Evolutionary conservation across 2,797 vertebrate species (phyloP).

Genomic region (Knipowitschia caucasica): DNA sequence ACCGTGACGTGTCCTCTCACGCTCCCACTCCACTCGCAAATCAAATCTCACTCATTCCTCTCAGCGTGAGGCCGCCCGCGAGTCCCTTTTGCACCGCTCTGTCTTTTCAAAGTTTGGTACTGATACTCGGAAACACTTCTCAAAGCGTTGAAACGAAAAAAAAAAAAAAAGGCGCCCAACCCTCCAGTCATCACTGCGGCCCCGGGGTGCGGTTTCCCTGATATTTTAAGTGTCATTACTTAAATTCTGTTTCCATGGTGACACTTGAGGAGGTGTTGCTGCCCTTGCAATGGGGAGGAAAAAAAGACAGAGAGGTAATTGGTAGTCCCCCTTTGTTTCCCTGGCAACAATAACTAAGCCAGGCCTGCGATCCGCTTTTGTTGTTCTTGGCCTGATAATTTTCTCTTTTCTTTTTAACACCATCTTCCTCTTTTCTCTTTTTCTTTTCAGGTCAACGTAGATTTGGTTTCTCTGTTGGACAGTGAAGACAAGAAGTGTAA

Average conservation of each 20-base stretch:
- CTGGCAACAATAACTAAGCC: constrained; percentile 77
- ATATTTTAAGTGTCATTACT: constrained; percentile 73
- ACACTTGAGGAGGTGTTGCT: constrained; percentile 73
- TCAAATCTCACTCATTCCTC: constrained; percentile 7
- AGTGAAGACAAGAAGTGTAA: constrained; percentile 98
- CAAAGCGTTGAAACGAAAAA: too few species aligned
- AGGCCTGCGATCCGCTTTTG: constrained; percentile 32
- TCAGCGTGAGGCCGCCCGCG: neutral
- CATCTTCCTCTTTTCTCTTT: neutral
- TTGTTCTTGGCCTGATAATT: constrained; percentile 25
- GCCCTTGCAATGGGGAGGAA: constrained; percentile 66
- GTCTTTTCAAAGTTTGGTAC: constrained; percentile 31
- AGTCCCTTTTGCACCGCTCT: constrained; percentile 6
- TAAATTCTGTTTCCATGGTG: constrained; percentile 79
- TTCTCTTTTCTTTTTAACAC: neutral
- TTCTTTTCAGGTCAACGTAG: constrained; percentile 86
- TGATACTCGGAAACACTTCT: too few species aligned
- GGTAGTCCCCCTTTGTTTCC: constrained; percentile 76
- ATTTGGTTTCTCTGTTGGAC: constrained; percentile 92
- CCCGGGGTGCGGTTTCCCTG: constrained; percentile 39
- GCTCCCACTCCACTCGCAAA: constrained; percentile 28
- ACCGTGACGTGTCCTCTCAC: constrained; percentile 27
- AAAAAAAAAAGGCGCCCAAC: constrained; percentile 38
- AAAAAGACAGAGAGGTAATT: constrained; percentile 64
- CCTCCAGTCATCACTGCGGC: constrained; percentile 31